A percentile compares a stretch with the other conserved stretches of the same genome.
Evolutionary conservation across 2,113 vertebrate species (phyloP).

Genomic region (Caranx melampygus): DNA sequence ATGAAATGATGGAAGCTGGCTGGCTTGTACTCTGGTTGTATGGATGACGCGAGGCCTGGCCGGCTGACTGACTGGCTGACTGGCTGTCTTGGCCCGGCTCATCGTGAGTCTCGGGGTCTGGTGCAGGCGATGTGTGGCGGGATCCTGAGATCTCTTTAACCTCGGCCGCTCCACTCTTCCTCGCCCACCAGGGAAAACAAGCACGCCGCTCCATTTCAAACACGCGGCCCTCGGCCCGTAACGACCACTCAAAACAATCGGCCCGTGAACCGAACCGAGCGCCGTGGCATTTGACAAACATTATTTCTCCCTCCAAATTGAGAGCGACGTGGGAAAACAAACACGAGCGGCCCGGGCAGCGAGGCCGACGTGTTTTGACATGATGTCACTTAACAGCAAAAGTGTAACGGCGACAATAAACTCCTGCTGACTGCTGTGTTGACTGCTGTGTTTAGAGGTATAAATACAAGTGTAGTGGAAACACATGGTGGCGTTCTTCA

Average conservation of each 20-base stretch:
- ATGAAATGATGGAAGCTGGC: constrained; percentile 65
- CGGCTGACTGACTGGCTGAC: constrained; percentile 50
- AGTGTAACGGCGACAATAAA: constrained; percentile 78
- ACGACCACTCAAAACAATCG: constrained; percentile 69
- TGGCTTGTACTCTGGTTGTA: constrained; percentile 44
- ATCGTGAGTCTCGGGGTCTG: constrained; percentile 29
- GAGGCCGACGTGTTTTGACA: constrained; percentile 78
- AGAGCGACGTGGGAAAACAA: constrained; percentile 79
- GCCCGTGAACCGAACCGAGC: constrained; percentile 39
- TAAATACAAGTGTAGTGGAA: constrained; percentile 76
- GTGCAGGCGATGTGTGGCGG: constrained; percentile 39
- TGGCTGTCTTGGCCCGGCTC: constrained; percentile 37
- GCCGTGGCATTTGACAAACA: constrained; percentile 75
- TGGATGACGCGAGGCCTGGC: constrained; percentile 63
- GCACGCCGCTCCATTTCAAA: constrained; percentile 66
- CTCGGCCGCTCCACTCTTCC: constrained; percentile 24
- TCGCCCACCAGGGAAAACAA: constrained; percentile 69
- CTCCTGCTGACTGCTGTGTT: constrained; percentile 69
- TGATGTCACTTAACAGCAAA: constrained; percentile 76
- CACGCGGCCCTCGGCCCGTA: constrained; percentile 34
- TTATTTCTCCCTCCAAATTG: constrained; percentile 70
- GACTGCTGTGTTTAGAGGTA: constrained; percentile 74
- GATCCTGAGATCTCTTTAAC: constrained; percentile 22
- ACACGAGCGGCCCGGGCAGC: constrained; percentile 39
- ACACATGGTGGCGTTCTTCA: constrained; percentile 75